These are phyloP conservation scores for Scaeva pyrastri DNA, from an alignment of 2,888 invertebrate species.

Conservation along the genomic window DNA sequence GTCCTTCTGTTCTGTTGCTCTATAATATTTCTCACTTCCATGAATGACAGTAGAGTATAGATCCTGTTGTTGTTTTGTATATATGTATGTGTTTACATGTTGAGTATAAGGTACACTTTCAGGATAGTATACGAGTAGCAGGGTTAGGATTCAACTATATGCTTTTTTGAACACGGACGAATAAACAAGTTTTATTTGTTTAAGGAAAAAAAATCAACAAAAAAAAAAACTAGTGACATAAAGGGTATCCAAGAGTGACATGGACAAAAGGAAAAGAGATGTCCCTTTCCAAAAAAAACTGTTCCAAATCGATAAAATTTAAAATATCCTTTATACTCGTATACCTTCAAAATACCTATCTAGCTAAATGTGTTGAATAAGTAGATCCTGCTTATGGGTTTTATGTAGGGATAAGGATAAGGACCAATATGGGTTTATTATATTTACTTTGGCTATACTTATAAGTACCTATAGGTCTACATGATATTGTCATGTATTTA, in stretches of 20 bases:
- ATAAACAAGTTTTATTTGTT: conserved; percentile 24
- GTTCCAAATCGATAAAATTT: not conserved
- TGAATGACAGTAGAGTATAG: conserved; percentile 12
- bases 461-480: no score
- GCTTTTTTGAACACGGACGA: conserved; percentile 20
- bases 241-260: not conserved
- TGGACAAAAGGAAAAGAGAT: not conserved
- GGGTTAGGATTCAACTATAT: conserved; percentile 28
- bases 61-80: conserved; percentile 6
- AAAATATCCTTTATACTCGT: no score
- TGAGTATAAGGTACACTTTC: conserved; percentile 7
- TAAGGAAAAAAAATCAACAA: not conserved
- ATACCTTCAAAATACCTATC: no score
- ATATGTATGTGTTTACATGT: not conserved
- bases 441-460: no score
- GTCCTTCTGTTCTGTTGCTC: not conserved
- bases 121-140: conserved; percentile 12
- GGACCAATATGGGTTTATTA: no score
- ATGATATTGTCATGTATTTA: no score
- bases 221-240: not conserved
- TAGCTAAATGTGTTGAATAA: not conserved
- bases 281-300: no score
- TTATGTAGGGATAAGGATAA: no score
- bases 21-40: conserved; percentile 20
- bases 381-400: not conserved